A percentile compares a stretch with the other conserved stretches of the same genome.
Evolutionary conservation across 2,797 vertebrate species (phyloP).

Genomic region (Pyrocephalus nanus): DNA sequence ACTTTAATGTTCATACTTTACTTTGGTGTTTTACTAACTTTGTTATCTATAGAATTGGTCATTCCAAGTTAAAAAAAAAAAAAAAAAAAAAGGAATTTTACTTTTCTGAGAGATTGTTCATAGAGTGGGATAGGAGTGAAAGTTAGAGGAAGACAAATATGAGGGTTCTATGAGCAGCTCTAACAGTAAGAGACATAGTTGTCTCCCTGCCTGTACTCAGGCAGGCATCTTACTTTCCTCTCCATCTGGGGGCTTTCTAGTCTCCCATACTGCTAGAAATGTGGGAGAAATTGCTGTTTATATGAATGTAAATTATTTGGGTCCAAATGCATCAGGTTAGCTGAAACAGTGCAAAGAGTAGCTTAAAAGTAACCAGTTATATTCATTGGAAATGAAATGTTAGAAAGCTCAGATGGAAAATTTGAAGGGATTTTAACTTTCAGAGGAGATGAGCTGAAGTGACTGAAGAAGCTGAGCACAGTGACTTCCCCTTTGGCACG

Average conservation of each 20-base stretch:
- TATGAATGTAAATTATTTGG: not conserved
- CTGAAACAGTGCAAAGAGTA: not conserved
- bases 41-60: not conserved
- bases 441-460: not conserved
- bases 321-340: not conserved
- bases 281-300: not conserved
- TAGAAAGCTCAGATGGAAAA: not conserved
- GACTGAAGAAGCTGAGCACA: not conserved
- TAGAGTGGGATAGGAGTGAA: not conserved
- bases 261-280: not conserved
- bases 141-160: not conserved
- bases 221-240: not conserved
- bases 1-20: not conserved
- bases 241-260: not conserved
- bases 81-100: not conserved
- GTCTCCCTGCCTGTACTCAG: not conserved
- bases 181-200: not conserved
- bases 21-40: not conserved
- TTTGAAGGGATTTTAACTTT: not conserved
- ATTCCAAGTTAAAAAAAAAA: not conserved
- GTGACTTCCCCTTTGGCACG: rapidly evolving
- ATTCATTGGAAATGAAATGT: not conserved
- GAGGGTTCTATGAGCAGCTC: not conserved
- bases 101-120: not conserved
- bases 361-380: not conserved